Base-by-base conservation (phyloP, 2,113 vertebrate species). In the Mastomys natalensis region DNA sequence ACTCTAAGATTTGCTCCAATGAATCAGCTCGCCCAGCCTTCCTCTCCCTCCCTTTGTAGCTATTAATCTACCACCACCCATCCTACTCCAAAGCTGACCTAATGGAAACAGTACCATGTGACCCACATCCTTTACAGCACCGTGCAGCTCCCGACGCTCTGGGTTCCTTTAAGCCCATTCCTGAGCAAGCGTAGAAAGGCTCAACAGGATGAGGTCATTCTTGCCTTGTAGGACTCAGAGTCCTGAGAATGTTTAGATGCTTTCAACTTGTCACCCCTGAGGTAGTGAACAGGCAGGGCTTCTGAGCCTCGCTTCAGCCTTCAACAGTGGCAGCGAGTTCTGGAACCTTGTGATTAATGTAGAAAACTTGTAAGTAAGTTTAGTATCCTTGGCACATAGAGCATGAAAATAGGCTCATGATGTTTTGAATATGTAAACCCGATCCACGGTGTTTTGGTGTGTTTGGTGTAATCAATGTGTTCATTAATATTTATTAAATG, bases 11-110 rank as follows among this genome's bases (percentile, higher is more conserved):
- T 92, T 80, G 82, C 87, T 90, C 94, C 80, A 87, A 72, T 96
- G 96, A 97, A 93, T 97, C 97, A 97, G 90, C 90, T 78, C 80
- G 48, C 82, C 89, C 89, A 64, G 82, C n/a, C 43, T 74, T 72
- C 64, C 62, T 37, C 55, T 89, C 91, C 73, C 37, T 95, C 77
- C 80, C 72, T 96, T 91, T 45, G n/a, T 96, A 92, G 91, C 37
- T 89, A 19, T 80, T 93, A 93, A 96, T 89, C 73, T n/a, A 77
- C 72, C 72, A 74, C 53, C 66, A 55, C 78, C 81, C 93, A 51
- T 89, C 91, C 87, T 77, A 37, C 78, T 96, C 81, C 89, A 40
- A 62, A 70, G 16, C 62, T 68, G 51, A 62, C 22, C 72, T 77
- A 51, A 53, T 64, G 77, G 70, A 82, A 81, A 58, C 43, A 34